phyloP scores from a whole-genome alignment of 2,113 vertebrate genomes.

The Rhineura floridana region DNA sequence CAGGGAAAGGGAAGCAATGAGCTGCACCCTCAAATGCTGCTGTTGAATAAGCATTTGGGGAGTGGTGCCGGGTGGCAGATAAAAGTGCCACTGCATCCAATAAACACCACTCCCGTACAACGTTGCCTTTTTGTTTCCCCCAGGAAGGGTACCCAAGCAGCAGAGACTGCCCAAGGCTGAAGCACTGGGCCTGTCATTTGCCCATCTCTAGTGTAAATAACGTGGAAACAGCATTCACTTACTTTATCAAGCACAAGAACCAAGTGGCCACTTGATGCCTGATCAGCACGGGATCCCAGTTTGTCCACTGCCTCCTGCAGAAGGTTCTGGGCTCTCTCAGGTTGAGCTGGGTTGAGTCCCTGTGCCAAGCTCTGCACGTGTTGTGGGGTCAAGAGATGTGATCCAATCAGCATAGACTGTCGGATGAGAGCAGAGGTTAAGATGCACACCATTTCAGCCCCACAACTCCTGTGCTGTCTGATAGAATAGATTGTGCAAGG shows the following conservation, averaged over 20 bases:
- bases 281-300: slow-evolving; percentile 37
- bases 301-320: slow-evolving; percentile 71
- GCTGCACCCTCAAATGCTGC: background rate
- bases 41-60: background rate
- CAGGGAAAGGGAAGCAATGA: background rate
- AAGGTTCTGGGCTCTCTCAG: slow-evolving; percentile 68
- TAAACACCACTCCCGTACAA: background rate
- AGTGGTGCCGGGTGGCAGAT: too few relatives aligned
- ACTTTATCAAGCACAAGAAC: slow-evolving; percentile 92
- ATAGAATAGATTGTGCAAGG: background rate
- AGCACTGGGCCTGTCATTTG: background rate
- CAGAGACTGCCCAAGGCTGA: background rate
- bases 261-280: slow-evolving; percentile 69
- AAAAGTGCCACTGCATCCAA: background rate
- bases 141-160: background rate
- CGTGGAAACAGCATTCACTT: background rate
- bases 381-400: slow-evolving; percentile 70
- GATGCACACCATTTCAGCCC: background rate
- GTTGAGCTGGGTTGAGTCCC: slow-evolving; percentile 70
- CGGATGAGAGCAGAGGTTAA: background rate
- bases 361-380: slow-evolving; percentile 75
- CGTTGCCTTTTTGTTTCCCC: background rate
- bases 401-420: slow-evolving; percentile 77
- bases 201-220: background rate
- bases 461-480: background rate